These are phyloP conservation scores for Coenonympha glycerion DNA, from an alignment of 2,888 invertebrate species.

Conservation along the genomic window DNA sequence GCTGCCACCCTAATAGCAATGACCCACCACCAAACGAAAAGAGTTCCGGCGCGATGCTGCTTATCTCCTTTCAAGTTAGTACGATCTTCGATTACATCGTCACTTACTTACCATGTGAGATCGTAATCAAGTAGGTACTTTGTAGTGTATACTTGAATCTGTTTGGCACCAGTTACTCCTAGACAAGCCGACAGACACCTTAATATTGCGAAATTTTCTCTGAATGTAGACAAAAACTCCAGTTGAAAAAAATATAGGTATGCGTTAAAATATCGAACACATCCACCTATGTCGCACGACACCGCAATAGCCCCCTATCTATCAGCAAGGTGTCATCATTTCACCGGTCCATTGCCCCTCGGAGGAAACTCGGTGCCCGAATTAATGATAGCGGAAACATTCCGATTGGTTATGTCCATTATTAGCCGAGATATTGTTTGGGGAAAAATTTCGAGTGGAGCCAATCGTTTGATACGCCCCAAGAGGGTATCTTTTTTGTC, in stretches of 20 bases:
- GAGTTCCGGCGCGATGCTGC: no score
- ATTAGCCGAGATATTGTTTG: constrained; percentile 32
- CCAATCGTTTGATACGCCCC: constrained; percentile 27
- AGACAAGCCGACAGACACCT: no score
- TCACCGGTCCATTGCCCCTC: constrained; percentile 48
- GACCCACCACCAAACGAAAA: no score
- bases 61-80: no score
- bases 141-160: no score
- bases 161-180: no score
- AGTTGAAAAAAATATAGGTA: not conserved
- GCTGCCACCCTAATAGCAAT: no score
- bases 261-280: not conserved
- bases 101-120: no score
- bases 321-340: constrained; percentile 54
- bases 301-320: constrained; percentile 33
- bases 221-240: no score
- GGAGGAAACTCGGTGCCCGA: constrained; percentile 48
- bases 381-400: constrained; percentile 56
- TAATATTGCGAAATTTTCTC: no score
- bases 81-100: no score
- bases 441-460: constrained; percentile 27
- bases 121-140: no score
- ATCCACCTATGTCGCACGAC: constrained; percentile 11
- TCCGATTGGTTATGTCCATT: constrained; percentile 39
- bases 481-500: constrained; percentile 20